Conservation (phyloP, 53 echinoderm and acorn worm species). For the Zoroaster sp. region DNA sequence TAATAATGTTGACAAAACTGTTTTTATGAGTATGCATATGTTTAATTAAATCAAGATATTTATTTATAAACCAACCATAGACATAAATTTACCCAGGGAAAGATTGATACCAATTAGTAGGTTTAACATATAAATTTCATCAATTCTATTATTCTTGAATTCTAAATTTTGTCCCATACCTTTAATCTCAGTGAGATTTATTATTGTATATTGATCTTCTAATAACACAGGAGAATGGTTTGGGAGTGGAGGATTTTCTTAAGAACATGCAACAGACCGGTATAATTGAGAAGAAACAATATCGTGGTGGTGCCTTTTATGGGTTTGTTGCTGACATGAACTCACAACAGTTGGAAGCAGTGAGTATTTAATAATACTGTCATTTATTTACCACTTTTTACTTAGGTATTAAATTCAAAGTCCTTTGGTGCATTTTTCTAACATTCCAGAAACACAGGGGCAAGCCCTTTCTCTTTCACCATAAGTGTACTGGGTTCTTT, state of each 20-base stretch:
- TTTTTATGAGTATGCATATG: too few species aligned
- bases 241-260: neutral
- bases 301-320: constrained; percentile 16
- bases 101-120: too few species aligned
- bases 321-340: neutral
- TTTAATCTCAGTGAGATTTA: neutral
- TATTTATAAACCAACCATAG: too few species aligned
- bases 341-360: neutral
- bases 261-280: neutral
- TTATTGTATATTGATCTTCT: neutral
- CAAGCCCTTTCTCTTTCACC: too few species aligned
- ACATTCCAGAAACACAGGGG: too few species aligned
- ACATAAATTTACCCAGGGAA: too few species aligned
- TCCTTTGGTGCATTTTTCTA: neutral
- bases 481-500: too few species aligned
- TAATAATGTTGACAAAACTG: too few species aligned
- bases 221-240: neutral
- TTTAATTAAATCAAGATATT: too few species aligned
- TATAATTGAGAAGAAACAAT: neutral
- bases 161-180: too few species aligned
- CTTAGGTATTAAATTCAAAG: neutral
- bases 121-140: too few species aligned
- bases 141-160: too few species aligned
- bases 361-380: neutral
- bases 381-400: neutral